phyloP scores from a whole-genome alignment of 2,113 vertebrate genomes.

The Rhinoderma darwinii region DNA sequence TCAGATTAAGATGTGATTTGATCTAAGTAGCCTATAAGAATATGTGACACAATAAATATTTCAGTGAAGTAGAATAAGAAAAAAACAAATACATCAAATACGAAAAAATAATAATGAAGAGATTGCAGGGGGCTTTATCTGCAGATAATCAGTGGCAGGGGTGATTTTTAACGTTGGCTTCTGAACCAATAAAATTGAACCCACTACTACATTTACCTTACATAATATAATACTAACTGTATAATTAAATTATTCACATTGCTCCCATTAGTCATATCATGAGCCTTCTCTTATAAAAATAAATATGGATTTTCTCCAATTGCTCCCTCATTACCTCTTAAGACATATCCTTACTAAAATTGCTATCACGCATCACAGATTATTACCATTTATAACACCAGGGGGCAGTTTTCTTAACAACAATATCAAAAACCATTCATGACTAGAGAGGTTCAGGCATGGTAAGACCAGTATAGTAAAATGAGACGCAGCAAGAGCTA shows the following conservation, averaged over 20 bases:
- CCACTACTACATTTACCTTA: neutral
- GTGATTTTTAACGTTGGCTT: neutral
- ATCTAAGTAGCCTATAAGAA: neutral
- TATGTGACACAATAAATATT: neutral
- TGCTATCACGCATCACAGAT: neutral
- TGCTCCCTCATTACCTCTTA: neutral
- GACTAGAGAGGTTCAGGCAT: neutral
- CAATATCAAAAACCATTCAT: constrained; percentile 1
- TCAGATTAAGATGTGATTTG: neutral
- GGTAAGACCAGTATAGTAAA: neutral
- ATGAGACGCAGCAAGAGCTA: neutral
- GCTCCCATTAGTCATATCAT: neutral
- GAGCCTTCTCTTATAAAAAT: constrained; percentile 1
- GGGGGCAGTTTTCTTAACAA: constrained; percentile 3
- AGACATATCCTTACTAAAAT: neutral
- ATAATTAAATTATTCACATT: neutral
- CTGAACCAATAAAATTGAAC: neutral
- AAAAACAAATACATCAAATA: neutral
- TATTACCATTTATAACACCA: constrained; percentile 12
- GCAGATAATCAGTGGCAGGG: neutral
- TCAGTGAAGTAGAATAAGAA: neutral
- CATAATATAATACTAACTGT: neutral
- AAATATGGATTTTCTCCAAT: constrained; percentile 6
- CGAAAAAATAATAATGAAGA: neutral
- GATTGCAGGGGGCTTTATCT: neutral